Percentiles rank a stretch among this genome's conserved stretches.
phyloP scores from a whole-genome alignment of 1,140 invertebrate species.

The Harpegnathos saltator region DNA sequence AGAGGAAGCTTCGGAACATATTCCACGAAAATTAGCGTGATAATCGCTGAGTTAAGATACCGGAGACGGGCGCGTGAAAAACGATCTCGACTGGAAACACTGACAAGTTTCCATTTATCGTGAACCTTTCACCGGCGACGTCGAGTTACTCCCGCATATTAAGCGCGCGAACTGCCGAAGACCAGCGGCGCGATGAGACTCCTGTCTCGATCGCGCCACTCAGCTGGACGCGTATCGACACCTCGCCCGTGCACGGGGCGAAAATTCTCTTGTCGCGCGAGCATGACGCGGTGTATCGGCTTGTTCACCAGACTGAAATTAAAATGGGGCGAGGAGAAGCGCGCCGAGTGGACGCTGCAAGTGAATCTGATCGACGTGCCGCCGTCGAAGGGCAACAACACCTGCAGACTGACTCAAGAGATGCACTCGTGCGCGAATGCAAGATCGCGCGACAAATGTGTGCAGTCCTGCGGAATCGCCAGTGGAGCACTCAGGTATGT shows the following conservation, averaged over 20 bases:
- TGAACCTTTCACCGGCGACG: too few species aligned
- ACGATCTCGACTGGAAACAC: too few species aligned
- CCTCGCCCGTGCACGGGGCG: not conserved
- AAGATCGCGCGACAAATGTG: slow-evolving; percentile 84
- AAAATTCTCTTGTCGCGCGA: slow-evolving; percentile 37
- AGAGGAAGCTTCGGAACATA: too few species aligned
- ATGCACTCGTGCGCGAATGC: slow-evolving; percentile 85
- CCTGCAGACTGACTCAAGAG: slow-evolving; percentile 74
- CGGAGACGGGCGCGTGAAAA: too few species aligned
- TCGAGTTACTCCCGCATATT: not conserved
- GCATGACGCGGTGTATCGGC: slow-evolving; percentile 4
- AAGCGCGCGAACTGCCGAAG: not conserved
- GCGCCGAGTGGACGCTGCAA: slow-evolving; percentile 80
- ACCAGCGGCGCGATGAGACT: not conserved
- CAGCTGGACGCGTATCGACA: not conserved
- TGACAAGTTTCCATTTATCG: too few species aligned
- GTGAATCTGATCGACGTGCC: slow-evolving; percentile 82
- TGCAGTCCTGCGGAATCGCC: slow-evolving; percentile 86
- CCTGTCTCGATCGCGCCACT: not conserved
- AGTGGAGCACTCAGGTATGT: slow-evolving; percentile 83
- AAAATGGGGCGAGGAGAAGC: slow-evolving; percentile 84
- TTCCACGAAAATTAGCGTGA: too few species aligned
- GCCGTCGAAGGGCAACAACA: slow-evolving; percentile 75
- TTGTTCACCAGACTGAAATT: slow-evolving; percentile 82
- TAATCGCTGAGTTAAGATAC: too few species aligned